Evolutionary conservation across 1,140 invertebrate species (phyloP).

Genomic region (Caenorhabditis remanei): DNA sequence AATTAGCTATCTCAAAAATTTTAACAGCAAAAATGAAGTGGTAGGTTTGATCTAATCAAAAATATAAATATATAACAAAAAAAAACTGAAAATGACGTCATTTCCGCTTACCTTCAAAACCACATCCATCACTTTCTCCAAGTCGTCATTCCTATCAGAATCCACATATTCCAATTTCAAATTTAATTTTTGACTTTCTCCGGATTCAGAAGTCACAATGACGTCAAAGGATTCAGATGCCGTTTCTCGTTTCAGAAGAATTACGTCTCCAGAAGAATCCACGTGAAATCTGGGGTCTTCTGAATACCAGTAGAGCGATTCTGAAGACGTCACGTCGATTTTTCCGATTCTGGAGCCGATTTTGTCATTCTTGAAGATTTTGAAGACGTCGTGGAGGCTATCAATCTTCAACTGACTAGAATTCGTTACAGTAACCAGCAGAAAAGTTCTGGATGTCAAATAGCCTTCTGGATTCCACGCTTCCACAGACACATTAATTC

Average conservation of each 20-base stretch:
- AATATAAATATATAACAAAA: no score
- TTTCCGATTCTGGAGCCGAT: neutral
- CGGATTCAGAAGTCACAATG: neutral
- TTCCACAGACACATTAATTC: neutral
- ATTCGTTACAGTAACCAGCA: neutral
- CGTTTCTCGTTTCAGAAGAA: neutral
- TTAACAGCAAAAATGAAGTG: no score
- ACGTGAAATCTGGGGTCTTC: neutral
- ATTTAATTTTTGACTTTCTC: neutral
- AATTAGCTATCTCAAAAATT: no score
- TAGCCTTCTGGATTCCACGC: neutral
- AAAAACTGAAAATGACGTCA: no score
- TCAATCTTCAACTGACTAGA: neutral
- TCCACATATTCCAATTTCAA: neutral
- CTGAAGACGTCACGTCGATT: constrained; percentile 4
- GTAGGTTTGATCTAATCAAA: no score
- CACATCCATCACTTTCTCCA: neutral
- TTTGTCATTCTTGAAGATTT: constrained; percentile 7
- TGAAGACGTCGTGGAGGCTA: neutral
- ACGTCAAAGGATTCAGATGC: neutral
- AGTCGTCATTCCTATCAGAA: neutral
- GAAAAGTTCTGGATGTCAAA: neutral
- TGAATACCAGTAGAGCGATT: neutral
- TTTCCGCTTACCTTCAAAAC: no score
- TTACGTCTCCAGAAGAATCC: constrained; percentile 6